Evolutionary conservation across 1,140 invertebrate genomes (phyloP).

Genomic region (Planococcus citri): DNA sequence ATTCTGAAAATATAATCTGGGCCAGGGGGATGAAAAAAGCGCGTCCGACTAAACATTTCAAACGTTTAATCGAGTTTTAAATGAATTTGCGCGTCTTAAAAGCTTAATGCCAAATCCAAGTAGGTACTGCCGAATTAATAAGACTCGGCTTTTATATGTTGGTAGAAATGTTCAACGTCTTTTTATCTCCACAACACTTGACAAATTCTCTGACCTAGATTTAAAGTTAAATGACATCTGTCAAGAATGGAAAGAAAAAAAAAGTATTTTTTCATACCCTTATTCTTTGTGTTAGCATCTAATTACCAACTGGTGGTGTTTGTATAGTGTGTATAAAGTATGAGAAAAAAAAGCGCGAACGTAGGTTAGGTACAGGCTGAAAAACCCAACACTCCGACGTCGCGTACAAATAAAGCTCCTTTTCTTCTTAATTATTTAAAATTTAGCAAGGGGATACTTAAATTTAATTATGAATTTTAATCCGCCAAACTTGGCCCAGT

Average conservation of each 20-base stretch:
- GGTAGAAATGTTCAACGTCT: not conserved
- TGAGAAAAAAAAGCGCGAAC: too few relatives aligned
- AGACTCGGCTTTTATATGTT: not conserved
- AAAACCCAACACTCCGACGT: not conserved
- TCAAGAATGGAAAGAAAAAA: not conserved
- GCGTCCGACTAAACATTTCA: not conserved
- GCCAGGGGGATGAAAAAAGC: not conserved
- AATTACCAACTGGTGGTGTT: not conserved
- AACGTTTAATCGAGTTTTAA: not conserved
- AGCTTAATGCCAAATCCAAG: not conserved
- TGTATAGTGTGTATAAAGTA: not conserved
- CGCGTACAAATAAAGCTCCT: not conserved
- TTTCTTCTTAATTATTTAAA: not conserved
- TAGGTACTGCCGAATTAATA: not conserved
- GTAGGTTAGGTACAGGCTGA: too few relatives aligned
- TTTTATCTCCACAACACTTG: not conserved
- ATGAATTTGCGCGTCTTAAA: not conserved
- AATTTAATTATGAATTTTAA: not conserved
- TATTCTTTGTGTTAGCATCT: not conserved
- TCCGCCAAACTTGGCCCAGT: not conserved
- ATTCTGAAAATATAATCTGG: not conserved
- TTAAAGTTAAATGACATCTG: slow-evolving; percentile 4
- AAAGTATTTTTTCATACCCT: too few relatives aligned
- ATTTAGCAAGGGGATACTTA: not conserved
- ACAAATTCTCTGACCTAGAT: not conserved